A percentile compares a stretch with the other conserved stretches of the same genome.
phyloP scores from a whole-genome alignment of 2,797 vertebrate genomes.

The Mycteria americana region DNA sequence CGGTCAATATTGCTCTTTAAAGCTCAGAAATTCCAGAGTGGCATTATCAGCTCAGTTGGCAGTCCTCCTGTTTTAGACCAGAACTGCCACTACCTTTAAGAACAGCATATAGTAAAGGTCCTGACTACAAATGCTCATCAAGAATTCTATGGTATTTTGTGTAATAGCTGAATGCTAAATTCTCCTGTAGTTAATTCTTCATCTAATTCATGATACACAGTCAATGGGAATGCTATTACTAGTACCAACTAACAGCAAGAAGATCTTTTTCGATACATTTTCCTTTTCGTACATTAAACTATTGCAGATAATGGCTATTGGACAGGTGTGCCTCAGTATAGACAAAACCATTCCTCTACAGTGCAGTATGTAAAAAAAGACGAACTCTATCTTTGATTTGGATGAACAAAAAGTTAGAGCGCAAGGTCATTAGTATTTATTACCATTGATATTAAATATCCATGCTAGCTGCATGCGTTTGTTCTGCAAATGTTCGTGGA shows the following conservation, averaged over 20 bases:
- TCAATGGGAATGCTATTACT: background rate
- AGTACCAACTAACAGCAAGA: background rate
- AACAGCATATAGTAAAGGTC: background rate
- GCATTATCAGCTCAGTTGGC: background rate
- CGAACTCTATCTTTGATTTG: background rate
- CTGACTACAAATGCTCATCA: background rate
- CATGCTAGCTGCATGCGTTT: background rate
- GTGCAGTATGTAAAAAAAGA: background rate
- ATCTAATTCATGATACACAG: background rate
- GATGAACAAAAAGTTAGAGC: background rate
- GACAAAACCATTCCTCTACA: background rate
- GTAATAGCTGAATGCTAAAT: background rate
- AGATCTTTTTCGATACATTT: background rate
- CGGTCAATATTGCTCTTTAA: background rate
- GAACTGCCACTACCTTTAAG: background rate
- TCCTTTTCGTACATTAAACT: background rate
- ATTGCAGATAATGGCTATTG: background rate
- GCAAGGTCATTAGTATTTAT: conserved; percentile 12
- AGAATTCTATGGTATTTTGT: background rate
- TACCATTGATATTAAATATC: conserved; percentile 45
- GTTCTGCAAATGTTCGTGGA: conserved; percentile 56
- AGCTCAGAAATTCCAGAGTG: background rate
- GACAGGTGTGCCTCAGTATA: background rate
- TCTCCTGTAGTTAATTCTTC: background rate
- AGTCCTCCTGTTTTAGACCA: background rate